Base-by-base conservation (phyloP, 2,888 invertebrate species). In the Liposcelis brunnea region DNA sequence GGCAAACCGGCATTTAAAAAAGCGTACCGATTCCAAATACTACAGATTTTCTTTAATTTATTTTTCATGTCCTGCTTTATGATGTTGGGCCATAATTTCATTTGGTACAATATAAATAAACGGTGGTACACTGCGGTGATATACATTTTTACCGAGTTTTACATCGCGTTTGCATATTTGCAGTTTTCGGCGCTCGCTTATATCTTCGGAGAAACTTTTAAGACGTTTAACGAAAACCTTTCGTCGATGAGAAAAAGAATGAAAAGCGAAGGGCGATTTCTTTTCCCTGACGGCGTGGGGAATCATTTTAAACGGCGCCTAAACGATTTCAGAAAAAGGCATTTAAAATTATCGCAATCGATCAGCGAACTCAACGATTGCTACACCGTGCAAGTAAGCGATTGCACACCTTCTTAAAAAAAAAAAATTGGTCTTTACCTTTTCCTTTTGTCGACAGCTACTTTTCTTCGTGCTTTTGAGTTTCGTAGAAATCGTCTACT, bases 81-180 rank as follows among this genome's bases (percentile, higher is more conserved):
- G 12, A 40, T n/a, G 10, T 12, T 19, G 16, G 40, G 40, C 7
- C 16, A 40, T 21, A 3, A 19, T 10, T 40, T 40, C 7, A 21
- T 40, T 16, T 40, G 40, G 40, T 16, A 40, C 12, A 40, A 40
- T 18, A n/a, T n/a, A 5, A 40, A 40, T 11, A 10, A 6, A 5
- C 16, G n/a, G 7, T 40, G 40, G 40, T 40, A 40, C 40, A 40
- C 40, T 6, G 18, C 19, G 4, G 6, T 40, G 5, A 40, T 40
- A 5, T 40, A 40, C 19, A 40, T 40, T 18, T 12, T 21, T 40
- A 40, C 40, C 5, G 40, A 40, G 40, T 7, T 16, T 19, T 19
- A 40, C 19, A 40, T 40, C 5, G 7, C 6, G 6, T 19, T 18
- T 6, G 12, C 18, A 3, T 5, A 18, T 11, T 6, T 40, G 16